Base-by-base conservation (phyloP, 2,113 vertebrate species). In the Myrmophylax atrothorax region DNA sequence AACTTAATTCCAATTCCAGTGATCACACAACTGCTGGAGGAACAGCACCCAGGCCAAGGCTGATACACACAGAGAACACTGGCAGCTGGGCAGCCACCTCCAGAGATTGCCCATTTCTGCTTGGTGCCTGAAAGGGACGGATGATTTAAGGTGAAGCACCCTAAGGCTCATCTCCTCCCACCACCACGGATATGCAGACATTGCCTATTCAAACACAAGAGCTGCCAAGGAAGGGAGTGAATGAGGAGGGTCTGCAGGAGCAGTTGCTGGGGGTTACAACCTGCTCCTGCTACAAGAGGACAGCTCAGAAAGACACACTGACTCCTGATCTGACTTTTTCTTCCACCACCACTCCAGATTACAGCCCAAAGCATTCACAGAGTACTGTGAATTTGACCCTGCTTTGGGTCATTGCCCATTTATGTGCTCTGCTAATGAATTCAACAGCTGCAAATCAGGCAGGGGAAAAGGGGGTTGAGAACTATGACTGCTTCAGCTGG, bases 11-110 rank as follows among this genome's bases (percentile, higher is more conserved):
- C 0, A 0, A 66, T 68, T 49, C 55, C 76, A 59, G 64, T 0
- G 0, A 70, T 20, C 60, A 63, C 10, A 15, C 7, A 52, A 25
- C 31, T 63, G 50, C 77, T 64, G 29, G 56, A 89, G 35, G 53
- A 94, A 62, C 2, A 64, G 66, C 1, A 64, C 6, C 28, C 52
- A 29, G 58, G 47, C 11, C 3, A 0, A 0, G 1, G n/a, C 52
- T 46, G 55, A 50, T 56, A 75, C 20, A 84, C 40, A 53, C 8
- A n/a, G 6, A 12, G 20, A 91, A 28, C 26, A 49, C 64, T 12
- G 46, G 28, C n/a, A 82, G 72, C 42, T 25, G 35, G n/a, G n/a
- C 58, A 87, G 79, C 18, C 53, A 44, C 46, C 35, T 70, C 75
- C 26, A 46, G 59, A 67, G 31, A n/a, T 37, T 49, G 20, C 37